Conservation (phyloP, 2,797 vertebrate genomes). For the Spatula versicolor region DNA sequence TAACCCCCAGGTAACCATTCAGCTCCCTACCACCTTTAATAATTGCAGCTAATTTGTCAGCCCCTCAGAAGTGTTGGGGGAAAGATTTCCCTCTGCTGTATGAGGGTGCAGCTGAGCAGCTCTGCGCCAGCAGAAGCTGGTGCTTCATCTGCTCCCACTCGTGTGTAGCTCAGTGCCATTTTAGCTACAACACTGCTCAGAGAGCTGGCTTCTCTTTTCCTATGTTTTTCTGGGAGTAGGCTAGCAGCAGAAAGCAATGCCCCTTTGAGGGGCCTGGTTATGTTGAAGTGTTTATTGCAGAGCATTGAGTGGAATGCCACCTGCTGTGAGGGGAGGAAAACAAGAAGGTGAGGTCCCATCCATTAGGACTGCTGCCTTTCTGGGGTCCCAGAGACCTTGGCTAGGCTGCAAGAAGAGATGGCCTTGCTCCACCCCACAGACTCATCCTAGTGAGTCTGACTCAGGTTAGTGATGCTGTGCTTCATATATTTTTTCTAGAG, state of each 20-base stretch:
- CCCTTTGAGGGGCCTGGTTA: neutral
- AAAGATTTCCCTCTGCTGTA: neutral
- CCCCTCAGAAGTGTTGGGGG: neutral
- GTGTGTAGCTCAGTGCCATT: neutral
- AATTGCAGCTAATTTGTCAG: neutral
- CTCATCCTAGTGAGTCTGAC: neutral
- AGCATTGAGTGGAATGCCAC: neutral
- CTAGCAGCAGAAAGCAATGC: neutral
- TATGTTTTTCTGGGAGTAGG: neutral
- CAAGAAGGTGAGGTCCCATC: neutral
- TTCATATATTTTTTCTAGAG: neutral
- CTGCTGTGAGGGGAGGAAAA: neutral
- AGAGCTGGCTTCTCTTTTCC: neutral
- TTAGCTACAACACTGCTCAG: neutral
- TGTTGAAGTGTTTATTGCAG: neutral
- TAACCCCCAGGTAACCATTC: neutral
- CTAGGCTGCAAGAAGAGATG: rapidly evolving
- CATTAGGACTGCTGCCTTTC: rapidly evolving
- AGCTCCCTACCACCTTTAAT: neutral
- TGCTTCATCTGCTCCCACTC: neutral
- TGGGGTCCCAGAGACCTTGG: neutral
- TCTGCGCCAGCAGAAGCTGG: neutral
- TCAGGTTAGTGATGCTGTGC: rapidly evolving
- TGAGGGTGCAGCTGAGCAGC: neutral
- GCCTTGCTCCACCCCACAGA: rapidly evolving